Percentiles rank a stretch among this genome's conserved stretches.
phyloP scores from a whole-genome alignment of 2,888 invertebrate genomes.

The Cantharis lateralis region DNA sequence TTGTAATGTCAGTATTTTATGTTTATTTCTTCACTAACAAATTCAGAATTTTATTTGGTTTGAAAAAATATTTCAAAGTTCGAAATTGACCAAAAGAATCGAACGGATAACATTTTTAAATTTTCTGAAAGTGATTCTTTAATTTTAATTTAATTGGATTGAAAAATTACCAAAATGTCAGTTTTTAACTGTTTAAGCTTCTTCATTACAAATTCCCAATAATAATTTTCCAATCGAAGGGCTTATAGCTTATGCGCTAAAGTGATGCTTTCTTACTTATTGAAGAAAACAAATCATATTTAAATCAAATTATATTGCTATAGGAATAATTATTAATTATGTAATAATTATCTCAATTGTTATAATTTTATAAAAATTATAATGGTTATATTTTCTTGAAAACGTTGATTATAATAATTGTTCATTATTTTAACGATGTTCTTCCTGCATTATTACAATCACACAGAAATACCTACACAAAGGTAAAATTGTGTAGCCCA shows the following conservation, averaged over 20 bases:
- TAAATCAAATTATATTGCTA: not conserved
- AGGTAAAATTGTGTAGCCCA: slow-evolving; percentile 55
- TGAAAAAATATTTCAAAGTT: too few relatives aligned
- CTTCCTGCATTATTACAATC: slow-evolving; percentile 49
- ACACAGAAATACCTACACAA: slow-evolving; percentile 53
- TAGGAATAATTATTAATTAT: not conserved
- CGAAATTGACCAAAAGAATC: too few relatives aligned
- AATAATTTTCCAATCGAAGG: not conserved
- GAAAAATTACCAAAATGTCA: too few relatives aligned
- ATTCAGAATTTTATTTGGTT: too few relatives aligned
- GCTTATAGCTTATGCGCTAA: not conserved
- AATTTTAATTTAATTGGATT: too few relatives aligned
- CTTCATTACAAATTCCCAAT: not conserved
- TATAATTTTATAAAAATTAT: not conserved
- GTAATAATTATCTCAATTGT: not conserved
- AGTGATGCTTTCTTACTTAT: not conserved
- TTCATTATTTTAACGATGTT: slow-evolving; percentile 56
- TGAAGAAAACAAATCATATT: not conserved
- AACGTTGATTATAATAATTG: slow-evolving; percentile 45
- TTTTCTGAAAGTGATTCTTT: too few relatives aligned
- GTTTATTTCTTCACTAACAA: too few relatives aligned
- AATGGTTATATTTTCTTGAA: not conserved
- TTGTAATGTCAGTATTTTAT: too few relatives aligned
- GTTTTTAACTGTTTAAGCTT: not conserved
- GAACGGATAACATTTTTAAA: too few relatives aligned